Evolutionary conservation across 2,113 vertebrate genomes (phyloP).

Genomic region (Phylloscopus trochiloides): DNA sequence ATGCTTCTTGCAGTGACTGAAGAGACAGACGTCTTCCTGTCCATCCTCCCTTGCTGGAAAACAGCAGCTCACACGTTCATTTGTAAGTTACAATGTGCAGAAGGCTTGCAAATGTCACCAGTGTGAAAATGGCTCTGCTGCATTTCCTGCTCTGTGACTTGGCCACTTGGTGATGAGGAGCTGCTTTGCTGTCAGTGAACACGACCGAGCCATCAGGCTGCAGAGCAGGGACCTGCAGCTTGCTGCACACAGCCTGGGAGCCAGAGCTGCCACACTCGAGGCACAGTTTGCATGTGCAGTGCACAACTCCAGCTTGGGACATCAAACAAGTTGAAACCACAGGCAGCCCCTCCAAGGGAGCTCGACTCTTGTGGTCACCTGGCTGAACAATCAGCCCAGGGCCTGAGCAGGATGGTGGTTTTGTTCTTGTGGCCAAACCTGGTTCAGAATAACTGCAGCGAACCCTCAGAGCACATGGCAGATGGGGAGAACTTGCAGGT

Average conservation of each 20-base stretch:
- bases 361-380: background rate
- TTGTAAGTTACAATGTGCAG: background rate
- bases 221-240: background rate
- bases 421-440: constrained; percentile 8
- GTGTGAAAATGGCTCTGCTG: constrained; percentile 15
- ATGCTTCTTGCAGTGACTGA: background rate
- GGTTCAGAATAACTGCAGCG: background rate
- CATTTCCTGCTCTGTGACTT: constrained; percentile 7
- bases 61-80: background rate
- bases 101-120: background rate
- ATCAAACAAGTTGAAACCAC: background rate
- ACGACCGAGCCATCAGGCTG: background rate
- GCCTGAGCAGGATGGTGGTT: accelerated
- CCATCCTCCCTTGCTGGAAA: background rate
- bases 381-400: background rate
- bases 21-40: background rate
- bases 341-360: background rate
- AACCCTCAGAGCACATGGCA: background rate
- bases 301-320: background rate
- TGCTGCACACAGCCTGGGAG: background rate
- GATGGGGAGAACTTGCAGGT: background rate
- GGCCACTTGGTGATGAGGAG: constrained; percentile 20
- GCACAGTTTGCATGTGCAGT: background rate
- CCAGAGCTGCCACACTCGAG: background rate
- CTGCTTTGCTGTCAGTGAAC: constrained; percentile 1